Conservation (phyloP, 2,797 vertebrate genomes). For the Premnoplex brunnescens region DNA sequence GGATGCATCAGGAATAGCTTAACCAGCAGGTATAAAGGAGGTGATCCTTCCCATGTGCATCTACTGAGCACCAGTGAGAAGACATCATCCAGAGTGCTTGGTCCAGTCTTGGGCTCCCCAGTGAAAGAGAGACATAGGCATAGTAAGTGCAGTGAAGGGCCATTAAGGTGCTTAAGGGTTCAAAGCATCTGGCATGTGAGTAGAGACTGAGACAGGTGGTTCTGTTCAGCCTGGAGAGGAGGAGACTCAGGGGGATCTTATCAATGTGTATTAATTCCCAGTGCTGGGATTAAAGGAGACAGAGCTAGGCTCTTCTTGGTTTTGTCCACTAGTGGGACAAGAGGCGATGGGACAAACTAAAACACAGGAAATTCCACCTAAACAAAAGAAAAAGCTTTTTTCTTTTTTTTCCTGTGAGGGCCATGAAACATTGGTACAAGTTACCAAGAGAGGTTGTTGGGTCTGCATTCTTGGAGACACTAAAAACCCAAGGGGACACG, state of each 20-base stretch:
- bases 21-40: not conserved
- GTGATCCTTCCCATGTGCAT: not conserved
- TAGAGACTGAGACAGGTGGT: not conserved
- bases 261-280: not conserved
- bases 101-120: not conserved
- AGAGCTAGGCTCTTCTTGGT: not conserved
- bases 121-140: not conserved
- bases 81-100: not conserved
- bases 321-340: not conserved
- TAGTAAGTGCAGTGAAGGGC: not conserved
- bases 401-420: not conserved
- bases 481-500: not conserved
- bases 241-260: not conserved
- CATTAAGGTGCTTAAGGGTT: not conserved
- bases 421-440: not conserved
- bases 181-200: not conserved
- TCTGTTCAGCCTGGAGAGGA: not conserved
- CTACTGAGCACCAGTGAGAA: not conserved
- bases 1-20: not conserved
- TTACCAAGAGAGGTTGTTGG: not conserved
- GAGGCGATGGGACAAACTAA: not conserved
- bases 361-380: not conserved
- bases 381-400: rapidly evolving
- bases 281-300: not conserved
- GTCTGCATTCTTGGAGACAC: not conserved